These are phyloP conservation scores for Apostichopus californicus DNA, from an alignment of 35 echinoderm and acorn worm species.

Conservation along the genomic window DNA sequence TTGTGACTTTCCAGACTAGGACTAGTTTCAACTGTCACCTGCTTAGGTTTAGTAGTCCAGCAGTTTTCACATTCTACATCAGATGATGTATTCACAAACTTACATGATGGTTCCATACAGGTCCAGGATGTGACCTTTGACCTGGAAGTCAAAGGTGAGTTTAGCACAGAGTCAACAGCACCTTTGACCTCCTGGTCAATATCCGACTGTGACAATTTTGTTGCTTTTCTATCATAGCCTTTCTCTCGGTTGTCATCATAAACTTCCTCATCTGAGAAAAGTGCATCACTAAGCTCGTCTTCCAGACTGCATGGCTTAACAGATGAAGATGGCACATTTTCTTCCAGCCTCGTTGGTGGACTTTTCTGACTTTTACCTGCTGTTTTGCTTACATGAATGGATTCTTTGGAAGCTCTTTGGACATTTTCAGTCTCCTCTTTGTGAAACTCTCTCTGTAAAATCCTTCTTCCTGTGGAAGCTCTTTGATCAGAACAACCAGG, in stretches of 20 bases:
- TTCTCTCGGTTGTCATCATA: neutral
- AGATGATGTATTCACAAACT: constrained; percentile 18
- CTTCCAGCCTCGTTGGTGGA: neutral
- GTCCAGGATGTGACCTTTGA: constrained; percentile 35
- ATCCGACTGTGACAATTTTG: neutral
- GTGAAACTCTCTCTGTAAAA: neutral
- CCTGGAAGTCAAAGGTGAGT: neutral
- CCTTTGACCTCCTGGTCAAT: constrained; percentile 20
- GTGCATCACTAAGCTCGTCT: neutral
- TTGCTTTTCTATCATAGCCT: neutral
- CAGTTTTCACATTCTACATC: constrained; percentile 50
- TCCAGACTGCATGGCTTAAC: neutral
- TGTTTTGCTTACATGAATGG: neutral
- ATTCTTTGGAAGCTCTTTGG: too few species aligned
- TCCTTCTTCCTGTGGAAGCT: neutral
- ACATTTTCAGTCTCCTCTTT: too few species aligned
- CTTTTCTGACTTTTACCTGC: neutral
- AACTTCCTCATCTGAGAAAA: constrained; percentile 48
- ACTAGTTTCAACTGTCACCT: neutral
- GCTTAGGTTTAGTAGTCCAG: constrained; percentile 9
- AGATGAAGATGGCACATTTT: neutral
- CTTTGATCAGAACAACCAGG: neutral
- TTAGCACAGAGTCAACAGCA: neutral
- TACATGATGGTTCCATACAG: constrained; percentile 34
- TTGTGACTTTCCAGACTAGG: neutral